These are phyloP conservation scores for Aphaenogaster ashmeadi DNA, from an alignment of 1,140 invertebrate genomes.

Conservation along the genomic window DNA sequence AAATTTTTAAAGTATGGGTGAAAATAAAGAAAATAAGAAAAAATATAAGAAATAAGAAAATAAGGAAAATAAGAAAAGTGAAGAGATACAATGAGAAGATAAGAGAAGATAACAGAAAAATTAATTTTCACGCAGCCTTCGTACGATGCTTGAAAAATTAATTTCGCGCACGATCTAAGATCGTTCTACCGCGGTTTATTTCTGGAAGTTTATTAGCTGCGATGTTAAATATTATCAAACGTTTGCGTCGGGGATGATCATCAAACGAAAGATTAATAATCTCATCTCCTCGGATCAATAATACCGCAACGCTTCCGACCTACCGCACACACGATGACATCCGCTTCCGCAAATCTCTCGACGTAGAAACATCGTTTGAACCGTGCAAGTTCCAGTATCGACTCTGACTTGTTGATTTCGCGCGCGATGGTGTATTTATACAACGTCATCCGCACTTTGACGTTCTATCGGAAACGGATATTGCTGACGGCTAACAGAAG, in stretches of 20 bases:
- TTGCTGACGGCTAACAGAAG: background rate
- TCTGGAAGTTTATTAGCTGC: conserved; percentile 15
- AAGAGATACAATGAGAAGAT: too few species aligned
- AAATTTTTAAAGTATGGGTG: background rate
- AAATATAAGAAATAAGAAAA: too few species aligned
- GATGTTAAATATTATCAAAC: conserved; percentile 44
- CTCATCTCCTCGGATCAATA: conserved; percentile 47
- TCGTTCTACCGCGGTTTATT: background rate
- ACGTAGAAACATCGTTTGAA: conserved; percentile 24
- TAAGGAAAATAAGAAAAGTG: too few species aligned
- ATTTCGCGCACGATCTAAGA: background rate
- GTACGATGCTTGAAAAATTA: background rate
- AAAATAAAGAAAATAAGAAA: background rate
- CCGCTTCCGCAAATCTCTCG: conserved; percentile 29
- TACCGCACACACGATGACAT: conserved; percentile 23
- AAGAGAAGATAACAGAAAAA: background rate
- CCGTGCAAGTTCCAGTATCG: conserved; percentile 41
- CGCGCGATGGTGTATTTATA: conserved; percentile 26
- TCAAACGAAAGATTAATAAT: conserved; percentile 43
- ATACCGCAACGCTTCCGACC: conserved; percentile 16
- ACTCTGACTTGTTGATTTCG: conserved; percentile 62
- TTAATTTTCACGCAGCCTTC: background rate
- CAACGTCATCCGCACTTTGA: conserved; percentile 49
- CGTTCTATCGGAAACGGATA: conserved; percentile 50
- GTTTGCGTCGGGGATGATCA: background rate